These are phyloP conservation scores for Phaethornis superciliosus DNA, from an alignment of 2,113 vertebrate genomes.

Conservation along the genomic window DNA sequence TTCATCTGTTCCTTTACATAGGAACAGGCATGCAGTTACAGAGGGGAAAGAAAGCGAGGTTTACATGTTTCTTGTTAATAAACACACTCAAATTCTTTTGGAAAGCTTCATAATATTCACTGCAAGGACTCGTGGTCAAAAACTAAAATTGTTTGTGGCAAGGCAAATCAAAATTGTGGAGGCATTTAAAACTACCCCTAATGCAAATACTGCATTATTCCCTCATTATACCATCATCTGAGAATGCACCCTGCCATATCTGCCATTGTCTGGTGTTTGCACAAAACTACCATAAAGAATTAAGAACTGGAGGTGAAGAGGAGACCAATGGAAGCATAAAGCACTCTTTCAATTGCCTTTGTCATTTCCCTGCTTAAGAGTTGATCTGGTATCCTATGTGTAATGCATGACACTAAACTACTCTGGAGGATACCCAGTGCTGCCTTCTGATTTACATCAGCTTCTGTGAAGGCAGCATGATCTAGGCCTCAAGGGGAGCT, in stretches of 20 bases:
- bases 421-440: neutral
- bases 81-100: neutral
- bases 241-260: neutral
- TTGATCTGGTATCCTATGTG: neutral
- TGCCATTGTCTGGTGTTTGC: neutral
- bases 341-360: neutral
- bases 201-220: neutral
- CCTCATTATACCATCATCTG: neutral
- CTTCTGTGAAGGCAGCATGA: neutral
- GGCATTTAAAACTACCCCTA: neutral
- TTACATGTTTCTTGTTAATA: slow-evolving; percentile 1
- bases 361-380: neutral
- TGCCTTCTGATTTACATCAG: neutral
- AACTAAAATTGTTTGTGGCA: neutral
- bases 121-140: neutral
- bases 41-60: neutral
- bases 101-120: neutral
- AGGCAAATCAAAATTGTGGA: neutral
- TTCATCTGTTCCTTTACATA: neutral
- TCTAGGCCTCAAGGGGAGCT: neutral
- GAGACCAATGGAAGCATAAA: neutral
- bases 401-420: neutral
- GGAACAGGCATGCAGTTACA: neutral
- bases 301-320: neutral
- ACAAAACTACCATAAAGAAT: neutral